These are phyloP conservation scores for Alectoris magna DNA, from an alignment of 2,797 vertebrate species.

Conservation along the genomic window DNA sequence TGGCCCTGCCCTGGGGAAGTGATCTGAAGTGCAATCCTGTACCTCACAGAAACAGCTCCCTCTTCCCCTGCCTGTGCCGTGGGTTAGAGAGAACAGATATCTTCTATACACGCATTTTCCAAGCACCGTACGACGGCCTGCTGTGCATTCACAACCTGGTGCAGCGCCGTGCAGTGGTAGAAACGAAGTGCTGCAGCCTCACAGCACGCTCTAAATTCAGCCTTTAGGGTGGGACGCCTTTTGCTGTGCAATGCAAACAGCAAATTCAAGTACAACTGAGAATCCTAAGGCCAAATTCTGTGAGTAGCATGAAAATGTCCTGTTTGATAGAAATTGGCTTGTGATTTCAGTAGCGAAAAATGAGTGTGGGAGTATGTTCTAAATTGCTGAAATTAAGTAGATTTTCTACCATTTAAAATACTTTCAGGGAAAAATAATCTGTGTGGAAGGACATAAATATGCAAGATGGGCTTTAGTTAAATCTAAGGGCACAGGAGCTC, in stretches of 20 bases:
- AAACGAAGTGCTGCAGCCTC: background rate
- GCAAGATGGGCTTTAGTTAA: rapidly evolving
- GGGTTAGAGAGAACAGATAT: rapidly evolving
- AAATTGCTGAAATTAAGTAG: background rate
- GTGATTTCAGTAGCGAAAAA: background rate
- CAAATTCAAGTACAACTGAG: background rate
- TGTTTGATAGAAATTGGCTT: background rate
- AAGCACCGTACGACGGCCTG: rapidly evolving
- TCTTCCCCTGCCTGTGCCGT: too few species aligned
- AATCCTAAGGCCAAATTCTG: background rate
- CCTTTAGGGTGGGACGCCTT: background rate
- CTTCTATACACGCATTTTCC: rapidly evolving
- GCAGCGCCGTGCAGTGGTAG: background rate
- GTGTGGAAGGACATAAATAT: rapidly evolving
- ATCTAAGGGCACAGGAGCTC: rapidly evolving
- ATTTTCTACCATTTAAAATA: background rate
- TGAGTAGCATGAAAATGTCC: background rate
- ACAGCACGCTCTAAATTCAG: background rate
- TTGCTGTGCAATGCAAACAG: background rate
- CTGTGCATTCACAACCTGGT: background rate
- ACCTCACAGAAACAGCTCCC: rapidly evolving
- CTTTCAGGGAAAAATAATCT: background rate
- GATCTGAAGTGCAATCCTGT: rapidly evolving
- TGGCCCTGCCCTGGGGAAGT: rapidly evolving
- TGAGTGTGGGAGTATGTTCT: rapidly evolving